Evolutionary conservation across 2,888 invertebrate species (phyloP), one percentile per base, ranked within the genome.

Genomic region (Conchocele bisecta): DNA sequence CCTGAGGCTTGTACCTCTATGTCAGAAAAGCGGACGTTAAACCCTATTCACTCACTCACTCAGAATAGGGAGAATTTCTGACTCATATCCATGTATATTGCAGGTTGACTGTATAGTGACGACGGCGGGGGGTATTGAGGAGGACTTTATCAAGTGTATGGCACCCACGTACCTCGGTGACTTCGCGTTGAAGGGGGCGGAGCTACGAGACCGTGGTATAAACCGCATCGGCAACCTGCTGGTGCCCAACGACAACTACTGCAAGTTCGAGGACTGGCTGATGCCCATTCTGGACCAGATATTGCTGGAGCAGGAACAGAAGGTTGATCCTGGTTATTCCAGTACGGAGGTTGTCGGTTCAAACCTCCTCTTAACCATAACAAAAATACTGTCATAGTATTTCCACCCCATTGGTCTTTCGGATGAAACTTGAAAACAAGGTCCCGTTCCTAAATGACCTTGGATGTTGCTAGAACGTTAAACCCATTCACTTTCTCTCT

Each of bases 241-340:
- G 51, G 98, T 99, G 0, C 99, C 99, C 1, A 99, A 99, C 92
- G 95, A 97, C 85, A 99, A 99, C 92, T 99, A 99, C 91, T 99
- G 99, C 88, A 93, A 94, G 83, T 99, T 99, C 92, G 98, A 99
- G 91, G 96, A 98, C 88, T 99, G 99, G 99, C 93, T 98, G 0
- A 96, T 96, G 92, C 99, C 99, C 0, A 93, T 97, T 74, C 93
- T 99, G 3, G 96, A 98, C 88, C 94, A 95, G 90, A 96, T 99
- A 95, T 90, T 98, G 7, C 92, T 93, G 42, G 98, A 99, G 89
- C 99, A 99, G 91, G 94, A 94, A 61, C 92, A 93, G 61, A 67
- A 94, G 94, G 88, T 89, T 24, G 28, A 31, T 48, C 6, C 22
- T 17, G 6, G 37, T n/a, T 11, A n/a, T 35, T 35, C n/a, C 37